Base-by-base conservation (phyloP, 1,140 invertebrate species). In the Tetragonula clypearis region DNA sequence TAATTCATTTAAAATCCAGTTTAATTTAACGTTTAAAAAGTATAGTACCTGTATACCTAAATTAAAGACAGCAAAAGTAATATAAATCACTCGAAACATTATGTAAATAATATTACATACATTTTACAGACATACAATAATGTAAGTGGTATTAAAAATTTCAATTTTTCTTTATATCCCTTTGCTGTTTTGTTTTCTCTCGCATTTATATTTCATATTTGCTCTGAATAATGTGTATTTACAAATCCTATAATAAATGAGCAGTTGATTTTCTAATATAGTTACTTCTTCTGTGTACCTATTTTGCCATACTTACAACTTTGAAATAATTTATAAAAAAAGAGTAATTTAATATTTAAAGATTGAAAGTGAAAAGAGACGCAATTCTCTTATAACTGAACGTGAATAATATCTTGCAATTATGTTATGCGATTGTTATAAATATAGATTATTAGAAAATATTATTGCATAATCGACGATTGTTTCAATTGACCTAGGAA, bases 1-100 rank as follows among this genome's bases (percentile, higher is more conserved):
- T 23, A 11, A 0, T 60, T 23, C 0, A n/a, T 14, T n/a, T 0
- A 14, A 23, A 62, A 62, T n/a, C 5, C 12, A 21, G 9, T 23
- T 60, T 4, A n/a, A 23, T 60, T 21, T n/a, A n/a, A 9, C 1
- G 58, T 60, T 15, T 55, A 0, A 21, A 60, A 60, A 49, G 41
- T 49, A 49, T 8, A 49, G 41, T 49, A 49, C 41, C 41, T 49
- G 41, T 49, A 49, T 49, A 49, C 8, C 41, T 49, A 49, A 49
- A 49, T 49, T 49, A 49, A 49, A 49, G 41, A 49, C 6, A 49
- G 41, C 6, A 49, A 49, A 49, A 49, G 41, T 49, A 49, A 49
- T 49, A 49, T 49, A 49, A 41, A 41, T 41, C 41, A 49, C 41
- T 49, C 6, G 6, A 49, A 8, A 49, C 6, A 49, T 49, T 49